Base-by-base conservation (phyloP, 2,888 invertebrate genomes). In the Apeira syringaria region DNA sequence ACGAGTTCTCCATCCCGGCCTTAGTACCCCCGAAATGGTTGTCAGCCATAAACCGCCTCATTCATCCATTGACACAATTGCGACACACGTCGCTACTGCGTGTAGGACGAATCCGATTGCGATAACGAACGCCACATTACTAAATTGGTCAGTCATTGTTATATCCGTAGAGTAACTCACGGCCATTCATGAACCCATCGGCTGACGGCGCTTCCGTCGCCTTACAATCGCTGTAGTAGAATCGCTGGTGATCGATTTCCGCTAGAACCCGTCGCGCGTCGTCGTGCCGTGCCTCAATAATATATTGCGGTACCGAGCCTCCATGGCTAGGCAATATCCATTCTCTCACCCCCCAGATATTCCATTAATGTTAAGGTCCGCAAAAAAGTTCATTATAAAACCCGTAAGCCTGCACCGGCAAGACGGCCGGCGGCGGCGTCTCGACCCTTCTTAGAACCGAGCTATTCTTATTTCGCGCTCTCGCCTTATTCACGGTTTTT, bases 401-500 rank as follows among this genome's bases (percentile, higher is more conserved):
- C 79, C 83, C 83, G 75, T 82, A 83, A 84, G 85, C 80, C 80
- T 80, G 76, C 80, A 76, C 75, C 85, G 84, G 85, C 84, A 81
- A n/a, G 17, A 6, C 17, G 17, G 17, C n/a, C 17, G 2, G 20
- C 7, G 20, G 20, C 7, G 20, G 85, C 85, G 83, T 80, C 83
- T 1, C 9, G 85, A 71, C 68, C 83, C 87, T 88, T 89, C 88
- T 76, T 81, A 84, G 88, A 88, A 88, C 68, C 74, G 77, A 71
- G 63, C 86, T 83, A 88, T 88, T 89, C 87, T 88, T 85, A 85
- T 87, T 87, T 87, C 75, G 87, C 83, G 84, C 82, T 83, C 85
- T 83, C 80, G 84, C 83, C 80, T 81, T 88, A 85, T 88, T 88
- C 83, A 84, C 70, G 62, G 68, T 56, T 63, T 71, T 80, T 87